These are phyloP conservation scores for Chloroceryle amazona DNA, from an alignment of 2,797 vertebrate species.

Conservation along the genomic window DNA sequence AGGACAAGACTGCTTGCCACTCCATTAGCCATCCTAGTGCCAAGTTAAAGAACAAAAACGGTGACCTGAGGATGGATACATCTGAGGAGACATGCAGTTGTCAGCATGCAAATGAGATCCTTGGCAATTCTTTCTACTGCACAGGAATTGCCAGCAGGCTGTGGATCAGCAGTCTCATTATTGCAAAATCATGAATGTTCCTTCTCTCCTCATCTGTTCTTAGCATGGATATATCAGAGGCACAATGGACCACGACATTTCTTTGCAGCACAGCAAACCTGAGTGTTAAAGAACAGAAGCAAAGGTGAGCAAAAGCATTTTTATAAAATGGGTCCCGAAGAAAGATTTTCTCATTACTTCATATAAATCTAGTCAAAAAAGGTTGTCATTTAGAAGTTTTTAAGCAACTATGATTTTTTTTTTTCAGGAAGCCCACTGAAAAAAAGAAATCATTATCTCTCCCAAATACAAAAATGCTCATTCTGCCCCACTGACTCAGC, in stretches of 20 bases:
- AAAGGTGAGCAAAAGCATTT: not conserved
- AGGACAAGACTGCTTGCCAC: not conserved
- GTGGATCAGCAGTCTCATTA: slow-evolving; percentile 42
- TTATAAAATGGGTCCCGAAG: not conserved
- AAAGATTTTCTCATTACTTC: not conserved
- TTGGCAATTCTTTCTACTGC: not conserved
- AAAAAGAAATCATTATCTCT: not conserved
- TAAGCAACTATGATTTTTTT: not conserved
- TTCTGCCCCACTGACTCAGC: not conserved
- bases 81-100: not conserved
- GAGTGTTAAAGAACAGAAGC: not conserved
- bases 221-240: not conserved
- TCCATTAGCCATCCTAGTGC: not conserved
- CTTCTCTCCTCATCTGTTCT: not conserved
- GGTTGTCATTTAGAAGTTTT: not conserved
- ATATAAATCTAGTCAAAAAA: not conserved
- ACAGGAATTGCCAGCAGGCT: not conserved
- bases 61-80: not conserved
- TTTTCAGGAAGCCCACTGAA: not conserved
- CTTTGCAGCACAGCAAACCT: not conserved
- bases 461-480: not conserved
- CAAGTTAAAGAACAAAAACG: not conserved
- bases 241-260: not conserved
- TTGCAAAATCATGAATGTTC: slow-evolving; percentile 56
- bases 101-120: not conserved